A percentile compares a stretch with the other conserved stretches of the same genome.
Evolutionary conservation across 2,888 invertebrate genomes (phyloP).

Genomic region (Pantelozetes paolii): DNA sequence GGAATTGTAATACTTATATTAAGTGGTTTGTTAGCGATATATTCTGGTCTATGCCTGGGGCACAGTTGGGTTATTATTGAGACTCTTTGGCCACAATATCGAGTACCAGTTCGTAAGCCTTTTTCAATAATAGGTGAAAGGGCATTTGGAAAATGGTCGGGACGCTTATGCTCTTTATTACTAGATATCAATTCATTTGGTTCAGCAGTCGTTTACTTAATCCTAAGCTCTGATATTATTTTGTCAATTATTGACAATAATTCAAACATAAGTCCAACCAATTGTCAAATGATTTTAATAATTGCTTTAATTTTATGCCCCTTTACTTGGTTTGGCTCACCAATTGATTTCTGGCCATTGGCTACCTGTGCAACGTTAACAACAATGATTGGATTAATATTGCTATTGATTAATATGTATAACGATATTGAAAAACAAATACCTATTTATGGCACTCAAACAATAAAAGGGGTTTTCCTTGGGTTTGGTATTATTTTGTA

Average conservation of each 20-base stretch:
- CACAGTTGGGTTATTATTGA: constrained; percentile 75
- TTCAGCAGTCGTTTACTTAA: constrained; percentile 29
- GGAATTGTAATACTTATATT: constrained; percentile 62
- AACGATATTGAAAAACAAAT: no score
- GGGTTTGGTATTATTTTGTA: constrained; percentile 68
- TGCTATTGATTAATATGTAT: no score
- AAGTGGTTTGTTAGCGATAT: constrained; percentile 64
- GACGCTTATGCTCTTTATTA: constrained; percentile 49
- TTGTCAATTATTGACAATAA: constrained; percentile 43
- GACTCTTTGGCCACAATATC: constrained; percentile 60
- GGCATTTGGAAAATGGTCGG: constrained; percentile 61
- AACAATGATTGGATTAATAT: no score
- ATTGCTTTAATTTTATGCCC: no score
- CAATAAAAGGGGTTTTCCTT: no score
- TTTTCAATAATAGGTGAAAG: constrained; percentile 77
- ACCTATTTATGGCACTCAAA: no score
- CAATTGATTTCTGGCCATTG: no score
- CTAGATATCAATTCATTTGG: constrained; percentile 37
- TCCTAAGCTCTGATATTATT: constrained; percentile 29
- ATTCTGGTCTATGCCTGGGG: constrained; percentile 73
- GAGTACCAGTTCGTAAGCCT: constrained; percentile 64
- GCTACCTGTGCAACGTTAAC: no score
- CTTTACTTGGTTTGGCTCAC: no score
- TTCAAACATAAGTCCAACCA: no score
- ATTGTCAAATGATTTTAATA: no score